A percentile compares a stretch with the other conserved stretches of the same genome.
Evolutionary conservation across 2,797 vertebrate genomes (phyloP).

Genomic region (Psittacula derbiana): DNA sequence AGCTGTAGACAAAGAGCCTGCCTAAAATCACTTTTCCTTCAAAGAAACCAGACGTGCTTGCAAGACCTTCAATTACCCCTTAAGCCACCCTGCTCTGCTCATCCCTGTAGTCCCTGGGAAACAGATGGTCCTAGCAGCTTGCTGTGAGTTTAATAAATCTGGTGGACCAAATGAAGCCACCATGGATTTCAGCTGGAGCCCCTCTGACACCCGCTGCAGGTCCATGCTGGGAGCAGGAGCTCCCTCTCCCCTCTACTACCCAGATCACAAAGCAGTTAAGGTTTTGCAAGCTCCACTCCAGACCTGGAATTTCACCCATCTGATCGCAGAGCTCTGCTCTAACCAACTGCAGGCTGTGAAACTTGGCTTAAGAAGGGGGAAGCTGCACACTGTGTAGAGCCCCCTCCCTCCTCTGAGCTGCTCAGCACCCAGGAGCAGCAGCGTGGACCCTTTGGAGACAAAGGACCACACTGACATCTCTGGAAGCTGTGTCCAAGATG

Average conservation of each 20-base stretch:
- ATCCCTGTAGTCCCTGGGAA: constrained; percentile 15
- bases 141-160: not conserved
- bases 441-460: not conserved
- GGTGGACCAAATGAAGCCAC: not conserved
- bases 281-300: not conserved
- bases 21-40: not conserved
- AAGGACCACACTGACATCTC: not conserved
- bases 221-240: not conserved
- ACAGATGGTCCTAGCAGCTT: constrained; percentile 19
- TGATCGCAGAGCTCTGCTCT: not conserved
- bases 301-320: not conserved
- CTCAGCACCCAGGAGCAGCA: not conserved
- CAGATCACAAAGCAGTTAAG: not conserved
- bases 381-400: not conserved
- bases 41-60: not conserved
- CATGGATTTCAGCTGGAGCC: not conserved
- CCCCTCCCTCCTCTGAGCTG: accelerated
- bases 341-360: not conserved
- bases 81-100: not conserved
- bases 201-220: not conserved
- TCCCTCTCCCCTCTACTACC: not conserved
- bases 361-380: not conserved
- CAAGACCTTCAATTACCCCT: not conserved
- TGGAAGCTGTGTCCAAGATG: not conserved
- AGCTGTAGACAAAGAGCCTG: not conserved